Evolutionary conservation across 37 sponge, comb jelly and placozoan species (phyloP).

Genomic region (Aphrocallistes beatrix): DNA sequence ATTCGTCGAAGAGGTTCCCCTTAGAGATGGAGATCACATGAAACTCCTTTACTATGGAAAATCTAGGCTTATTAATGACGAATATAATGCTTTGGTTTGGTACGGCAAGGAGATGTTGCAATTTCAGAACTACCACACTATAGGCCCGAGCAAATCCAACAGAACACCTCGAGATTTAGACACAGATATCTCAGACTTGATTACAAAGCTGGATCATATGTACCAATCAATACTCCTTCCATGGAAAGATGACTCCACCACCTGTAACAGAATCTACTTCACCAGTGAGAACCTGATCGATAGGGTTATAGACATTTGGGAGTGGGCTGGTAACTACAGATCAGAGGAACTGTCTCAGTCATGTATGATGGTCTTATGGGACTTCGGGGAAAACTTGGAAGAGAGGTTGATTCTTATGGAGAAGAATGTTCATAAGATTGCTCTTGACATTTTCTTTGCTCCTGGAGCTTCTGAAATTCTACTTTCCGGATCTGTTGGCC

Average conservation of each 20-base stretch:
- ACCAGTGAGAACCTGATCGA: background rate
- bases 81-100: background rate
- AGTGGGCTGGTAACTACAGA: background rate
- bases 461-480: background rate
- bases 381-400: background rate
- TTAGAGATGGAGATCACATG: background rate
- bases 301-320: background rate
- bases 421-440: background rate
- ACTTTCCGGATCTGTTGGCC: background rate
- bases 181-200: background rate
- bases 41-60: background rate
- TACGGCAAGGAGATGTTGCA: background rate
- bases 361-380: background rate
- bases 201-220: background rate
- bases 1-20: background rate
- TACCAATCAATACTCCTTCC: background rate
- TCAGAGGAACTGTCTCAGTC: background rate
- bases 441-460: background rate
- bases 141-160: too few relatives aligned
- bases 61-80: background rate
- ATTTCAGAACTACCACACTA: background rate
- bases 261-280: background rate
- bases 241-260: background rate
- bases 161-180: background rate
- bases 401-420: constrained; percentile 2